Conservation (phyloP, 2,113 vertebrate species). For the Pomatostomus ruficeps region DNA sequence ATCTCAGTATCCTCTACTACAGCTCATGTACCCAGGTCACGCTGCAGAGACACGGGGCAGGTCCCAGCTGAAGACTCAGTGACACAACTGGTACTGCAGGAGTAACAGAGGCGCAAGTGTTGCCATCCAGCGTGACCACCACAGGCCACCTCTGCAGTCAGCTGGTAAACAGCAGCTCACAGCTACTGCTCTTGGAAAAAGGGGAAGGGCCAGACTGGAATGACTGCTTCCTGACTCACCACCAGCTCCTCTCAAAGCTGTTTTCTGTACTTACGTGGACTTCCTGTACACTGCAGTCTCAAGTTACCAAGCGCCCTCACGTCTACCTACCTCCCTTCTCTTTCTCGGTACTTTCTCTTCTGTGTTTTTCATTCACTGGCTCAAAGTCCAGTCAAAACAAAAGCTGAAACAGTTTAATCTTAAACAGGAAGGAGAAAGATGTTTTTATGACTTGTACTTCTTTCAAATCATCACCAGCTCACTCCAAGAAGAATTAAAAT, state of each 20-base stretch:
- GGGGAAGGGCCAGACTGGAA: not conserved
- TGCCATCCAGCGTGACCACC: accelerated
- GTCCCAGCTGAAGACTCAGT: not conserved
- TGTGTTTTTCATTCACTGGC: not conserved
- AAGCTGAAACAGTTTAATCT: not conserved
- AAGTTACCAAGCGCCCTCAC: not conserved
- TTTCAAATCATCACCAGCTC: not conserved
- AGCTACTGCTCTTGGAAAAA: not conserved
- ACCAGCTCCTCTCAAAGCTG: not conserved
- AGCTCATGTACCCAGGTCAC: not conserved
- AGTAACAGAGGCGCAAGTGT: not conserved
- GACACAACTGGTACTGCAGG: not conserved
- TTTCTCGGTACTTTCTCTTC: not conserved
- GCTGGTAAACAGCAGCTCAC: not conserved
- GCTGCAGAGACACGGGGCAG: not conserved
- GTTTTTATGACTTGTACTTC: not conserved
- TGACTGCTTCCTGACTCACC: not conserved
- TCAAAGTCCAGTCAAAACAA: conserved; percentile 1
- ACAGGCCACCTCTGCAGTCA: not conserved
- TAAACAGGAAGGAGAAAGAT: not conserved
- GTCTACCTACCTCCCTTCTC: not conserved
- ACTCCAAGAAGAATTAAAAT: not conserved
- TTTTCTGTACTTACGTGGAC: not conserved
- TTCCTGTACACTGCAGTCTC: not conserved
- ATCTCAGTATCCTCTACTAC: not conserved